Evolutionary conservation across 2,113 vertebrate species (phyloP).

Genomic region (Polypterus senegalus): DNA sequence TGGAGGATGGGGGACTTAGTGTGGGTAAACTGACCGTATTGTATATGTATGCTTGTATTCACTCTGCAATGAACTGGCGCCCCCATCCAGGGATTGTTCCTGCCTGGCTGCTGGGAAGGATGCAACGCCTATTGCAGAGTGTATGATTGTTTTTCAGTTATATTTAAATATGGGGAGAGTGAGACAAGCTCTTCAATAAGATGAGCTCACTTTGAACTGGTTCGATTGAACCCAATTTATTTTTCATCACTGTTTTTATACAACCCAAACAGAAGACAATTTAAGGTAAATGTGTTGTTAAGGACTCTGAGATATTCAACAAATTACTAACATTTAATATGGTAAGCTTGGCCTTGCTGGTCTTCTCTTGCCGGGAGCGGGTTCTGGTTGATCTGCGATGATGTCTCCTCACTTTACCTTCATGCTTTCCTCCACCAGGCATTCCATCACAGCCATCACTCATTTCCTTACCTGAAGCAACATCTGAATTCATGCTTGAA

Average conservation of each 20-base stretch:
- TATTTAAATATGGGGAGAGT: too few species aligned
- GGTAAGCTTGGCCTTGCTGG: conserved; percentile 83
- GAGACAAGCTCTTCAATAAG: too few species aligned
- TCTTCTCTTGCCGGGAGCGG: conserved; percentile 83
- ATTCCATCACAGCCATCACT: conserved; percentile 79
- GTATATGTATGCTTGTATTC: too few species aligned
- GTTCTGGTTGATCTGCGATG: conserved; percentile 80
- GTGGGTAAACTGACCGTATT: too few species aligned
- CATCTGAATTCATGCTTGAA: conserved; percentile 62
- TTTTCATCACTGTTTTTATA: not conserved
- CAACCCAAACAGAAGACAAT: not conserved
- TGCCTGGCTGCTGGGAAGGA: too few species aligned
- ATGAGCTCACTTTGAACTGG: too few species aligned
- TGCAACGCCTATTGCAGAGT: too few species aligned
- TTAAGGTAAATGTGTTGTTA: not conserved
- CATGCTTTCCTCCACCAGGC: conserved; percentile 60
- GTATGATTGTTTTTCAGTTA: too few species aligned
- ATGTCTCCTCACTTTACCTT: conserved; percentile 75
- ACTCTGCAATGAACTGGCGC: too few species aligned
- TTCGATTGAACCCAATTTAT: not conserved
- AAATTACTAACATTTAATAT: conserved; percentile 71
- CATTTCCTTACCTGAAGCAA: conserved; percentile 78
- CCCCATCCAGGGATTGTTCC: too few species aligned
- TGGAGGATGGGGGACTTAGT: too few species aligned
- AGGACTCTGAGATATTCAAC: not conserved